Evolutionary conservation across 1,140 invertebrate genomes (phyloP), one percentile per base, ranked within the genome.

Genomic region (Bombus vancouverensis): DNA sequence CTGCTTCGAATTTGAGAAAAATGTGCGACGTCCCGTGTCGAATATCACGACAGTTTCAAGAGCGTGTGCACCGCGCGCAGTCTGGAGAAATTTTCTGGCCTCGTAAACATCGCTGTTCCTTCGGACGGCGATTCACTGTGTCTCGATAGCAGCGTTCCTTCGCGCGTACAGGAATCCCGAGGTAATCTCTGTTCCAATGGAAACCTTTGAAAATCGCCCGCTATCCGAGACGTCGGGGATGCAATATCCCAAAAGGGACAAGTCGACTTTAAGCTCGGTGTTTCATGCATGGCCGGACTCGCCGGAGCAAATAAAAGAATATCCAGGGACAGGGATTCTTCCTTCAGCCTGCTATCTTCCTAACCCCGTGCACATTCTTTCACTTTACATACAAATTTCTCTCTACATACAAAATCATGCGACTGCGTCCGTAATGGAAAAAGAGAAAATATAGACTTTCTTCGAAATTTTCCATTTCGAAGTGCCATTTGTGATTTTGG

Each of bases 271-370:
- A 57, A 87, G 73, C 59, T 28, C 9, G 32, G 62, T 65, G 68
- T 86, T 87, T 87, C 70, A 73, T 42, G 86, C 86, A 87, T 74
- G 70, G 78, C 44, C 8, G 66, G 44, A n/a, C 37, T 32, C 39
- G 42, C 44, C 53, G 72, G 34, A 62, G 10, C 10, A 39, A 79
- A 53, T 53, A 44, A 79, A 68, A 66, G 32, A 34, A 42, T n/a
- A 39, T 13, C 78, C 3, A 39, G 25, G 28, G 10, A 65, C 66
- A 84, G 44, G 18, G 59, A 44, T 81, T 75, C 65, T 53, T 53
- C 78, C 37, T 65, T 77, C 39, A 62, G 34, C 22, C 10, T 71
- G 66, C 25, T 22, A 37, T n/a, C 15, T 25, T 37, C 18, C 32
- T 68, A 15, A n/a, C 18, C 25, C 39, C 10, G n/a, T 65, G n/a